Percentiles rank a stretch among this genome's conserved stretches.
Evolutionary conservation across 2,113 vertebrate genomes (phyloP).

Genomic region (Trochalopteron elliotii): DNA sequence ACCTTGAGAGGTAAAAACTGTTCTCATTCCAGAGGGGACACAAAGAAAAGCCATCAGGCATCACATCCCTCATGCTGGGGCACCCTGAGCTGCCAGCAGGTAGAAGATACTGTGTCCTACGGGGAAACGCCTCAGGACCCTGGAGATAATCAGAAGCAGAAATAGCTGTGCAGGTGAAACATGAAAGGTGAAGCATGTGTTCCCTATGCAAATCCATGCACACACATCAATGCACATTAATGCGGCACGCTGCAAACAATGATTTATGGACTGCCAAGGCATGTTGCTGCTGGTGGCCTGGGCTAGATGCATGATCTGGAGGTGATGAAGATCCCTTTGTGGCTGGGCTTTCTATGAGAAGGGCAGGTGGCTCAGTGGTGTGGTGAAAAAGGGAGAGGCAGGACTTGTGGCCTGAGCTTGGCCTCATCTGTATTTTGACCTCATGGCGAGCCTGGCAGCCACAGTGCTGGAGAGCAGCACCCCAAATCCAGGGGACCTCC

Average conservation of each 20-base stretch:
- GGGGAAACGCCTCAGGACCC: background rate
- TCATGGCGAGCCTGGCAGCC: background rate
- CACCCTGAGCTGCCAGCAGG: background rate
- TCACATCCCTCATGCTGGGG: background rate
- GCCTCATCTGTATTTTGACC: background rate
- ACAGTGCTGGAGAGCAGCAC: background rate
- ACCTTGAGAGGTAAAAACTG: background rate
- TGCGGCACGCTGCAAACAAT: background rate
- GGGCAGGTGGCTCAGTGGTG: background rate
- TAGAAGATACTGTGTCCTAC: background rate
- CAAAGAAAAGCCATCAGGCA: background rate
- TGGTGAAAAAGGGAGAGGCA: background rate
- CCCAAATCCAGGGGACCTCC: background rate
- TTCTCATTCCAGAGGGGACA: background rate
- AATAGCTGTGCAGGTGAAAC: background rate
- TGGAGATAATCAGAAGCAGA: background rate
- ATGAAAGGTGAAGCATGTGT: background rate
- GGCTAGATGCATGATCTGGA: background rate
- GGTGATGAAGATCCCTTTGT: background rate
- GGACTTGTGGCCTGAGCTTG: background rate
- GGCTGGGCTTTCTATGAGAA: background rate
- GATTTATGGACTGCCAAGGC: background rate
- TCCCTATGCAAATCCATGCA: conserved; percentile 18
- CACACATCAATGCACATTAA: background rate
- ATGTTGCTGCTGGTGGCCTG: background rate